Base-by-base conservation (phyloP, 2,113 vertebrate genomes). In the Bettongia penicillata region DNA sequence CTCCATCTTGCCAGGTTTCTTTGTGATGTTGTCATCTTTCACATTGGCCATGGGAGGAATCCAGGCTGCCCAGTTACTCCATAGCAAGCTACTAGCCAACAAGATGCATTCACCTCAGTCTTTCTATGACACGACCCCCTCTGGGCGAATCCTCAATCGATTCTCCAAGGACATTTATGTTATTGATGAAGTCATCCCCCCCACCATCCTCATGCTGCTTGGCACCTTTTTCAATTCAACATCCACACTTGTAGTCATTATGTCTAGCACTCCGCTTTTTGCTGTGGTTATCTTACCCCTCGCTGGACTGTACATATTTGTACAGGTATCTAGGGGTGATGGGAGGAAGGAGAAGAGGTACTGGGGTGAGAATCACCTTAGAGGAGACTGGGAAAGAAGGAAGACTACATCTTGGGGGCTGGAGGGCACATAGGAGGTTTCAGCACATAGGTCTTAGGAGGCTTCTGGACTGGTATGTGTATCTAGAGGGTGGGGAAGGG, bases 101-200 rank as follows among this genome's bases (percentile, higher is more conserved):
- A 99, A 99, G 97, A 98, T 99, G 57, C 99, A 97, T 96, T 99
- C 99, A 0, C 99, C 99, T 0, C 99, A 99, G 99, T 99, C 99
- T 96, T 99, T 99, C 98, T 99, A 98, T 28, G 99, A 99, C 97
- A 99, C 99, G 53, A 99, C 99, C 0, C 99, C 99, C 0, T 99
- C 99, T 0, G 99, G 99, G 68, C 99, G 99, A 1, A 98, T 99
- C 98, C 99, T 99, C 99, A 99, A 99, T 98, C 99, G 99, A 97
- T 99, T 99, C 97, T 99, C 99, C 90, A 99, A 99, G 98, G 99
- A 99, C 98, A 98, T 99, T 97, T 99, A 99, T 0, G 61, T 99
- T 97, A 99, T 99, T 0, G 99, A 99, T 0, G 99, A 99, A 96
- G 98, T 99, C 5, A 99, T 99, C 84, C 99, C 99, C 0, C 97